These are phyloP conservation scores for Geococcyx californianus DNA, from an alignment of 2,113 vertebrate species.

Conservation along the genomic window DNA sequence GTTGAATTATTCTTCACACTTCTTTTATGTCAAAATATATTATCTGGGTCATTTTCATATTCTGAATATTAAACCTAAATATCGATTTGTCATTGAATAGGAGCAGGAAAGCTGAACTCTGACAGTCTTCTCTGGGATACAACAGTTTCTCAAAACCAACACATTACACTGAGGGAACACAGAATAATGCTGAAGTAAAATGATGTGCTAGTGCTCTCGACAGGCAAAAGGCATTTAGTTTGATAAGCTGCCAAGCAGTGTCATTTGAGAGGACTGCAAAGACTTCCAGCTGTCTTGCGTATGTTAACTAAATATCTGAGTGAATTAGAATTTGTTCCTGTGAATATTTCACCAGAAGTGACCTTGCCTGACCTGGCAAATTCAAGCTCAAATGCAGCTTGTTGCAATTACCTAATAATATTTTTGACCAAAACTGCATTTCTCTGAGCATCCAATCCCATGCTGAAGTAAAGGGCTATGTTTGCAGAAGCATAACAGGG, in stretches of 20 bases:
- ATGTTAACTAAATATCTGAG: not conserved
- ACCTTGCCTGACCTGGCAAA: not conserved
- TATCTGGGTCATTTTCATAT: not conserved
- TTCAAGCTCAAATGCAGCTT: not conserved
- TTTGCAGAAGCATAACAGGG: not conserved
- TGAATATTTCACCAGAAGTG: not conserved
- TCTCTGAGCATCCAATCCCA: not conserved
- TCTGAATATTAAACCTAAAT: not conserved
- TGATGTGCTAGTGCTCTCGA: not conserved
- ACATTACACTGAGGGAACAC: not conserved
- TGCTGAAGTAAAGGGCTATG: not conserved
- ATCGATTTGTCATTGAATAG: not conserved
- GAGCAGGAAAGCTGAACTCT: not conserved
- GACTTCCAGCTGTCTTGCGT: conserved; percentile 17
- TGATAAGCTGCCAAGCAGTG: conserved; percentile 30
- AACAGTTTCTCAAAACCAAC: not conserved
- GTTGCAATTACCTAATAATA: not conserved
- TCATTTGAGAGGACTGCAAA: conserved; percentile 1
- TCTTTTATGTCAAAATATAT: not conserved
- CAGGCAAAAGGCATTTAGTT: conserved; percentile 29
- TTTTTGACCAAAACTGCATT: not conserved
- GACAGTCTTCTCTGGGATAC: not conserved
- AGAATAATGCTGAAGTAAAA: not conserved
- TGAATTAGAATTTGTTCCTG: not conserved
- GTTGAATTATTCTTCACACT: not conserved